Conservation (phyloP, 2,797 vertebrate species). For the Spinus pinus region DNA sequence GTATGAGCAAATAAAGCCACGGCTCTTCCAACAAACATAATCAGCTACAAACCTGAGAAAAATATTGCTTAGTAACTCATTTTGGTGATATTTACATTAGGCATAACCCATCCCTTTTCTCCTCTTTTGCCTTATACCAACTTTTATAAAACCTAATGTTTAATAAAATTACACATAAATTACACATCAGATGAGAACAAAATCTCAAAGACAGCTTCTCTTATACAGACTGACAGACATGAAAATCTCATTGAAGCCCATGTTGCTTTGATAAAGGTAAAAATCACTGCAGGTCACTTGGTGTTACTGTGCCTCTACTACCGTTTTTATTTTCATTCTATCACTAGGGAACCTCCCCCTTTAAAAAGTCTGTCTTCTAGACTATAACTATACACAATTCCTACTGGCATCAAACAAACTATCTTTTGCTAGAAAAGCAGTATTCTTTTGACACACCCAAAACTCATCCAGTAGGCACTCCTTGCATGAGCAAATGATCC, state of each 20-base stretch:
- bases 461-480: neutral
- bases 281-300: neutral
- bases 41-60: neutral
- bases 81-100: neutral
- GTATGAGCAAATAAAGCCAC: neutral
- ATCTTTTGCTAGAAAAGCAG: neutral
- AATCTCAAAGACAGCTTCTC: neutral
- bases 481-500: neutral
- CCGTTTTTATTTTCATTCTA: neutral
- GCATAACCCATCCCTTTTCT: neutral
- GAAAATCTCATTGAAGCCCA: neutral
- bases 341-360: neutral
- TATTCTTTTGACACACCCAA: neutral
- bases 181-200: neutral
- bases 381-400: neutral
- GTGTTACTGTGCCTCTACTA: neutral
- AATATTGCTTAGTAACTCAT: neutral
- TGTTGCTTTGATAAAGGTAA: neutral
- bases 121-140: neutral
- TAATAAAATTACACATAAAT: neutral
- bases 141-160: neutral
- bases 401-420: neutral
- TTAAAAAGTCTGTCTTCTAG: neutral
- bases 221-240: neutral
- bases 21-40: neutral